Evolutionary conservation across 2,797 vertebrate species (phyloP), one percentile per base, ranked within the genome.

Genomic region (Gymnoscopelus braueri): DNA sequence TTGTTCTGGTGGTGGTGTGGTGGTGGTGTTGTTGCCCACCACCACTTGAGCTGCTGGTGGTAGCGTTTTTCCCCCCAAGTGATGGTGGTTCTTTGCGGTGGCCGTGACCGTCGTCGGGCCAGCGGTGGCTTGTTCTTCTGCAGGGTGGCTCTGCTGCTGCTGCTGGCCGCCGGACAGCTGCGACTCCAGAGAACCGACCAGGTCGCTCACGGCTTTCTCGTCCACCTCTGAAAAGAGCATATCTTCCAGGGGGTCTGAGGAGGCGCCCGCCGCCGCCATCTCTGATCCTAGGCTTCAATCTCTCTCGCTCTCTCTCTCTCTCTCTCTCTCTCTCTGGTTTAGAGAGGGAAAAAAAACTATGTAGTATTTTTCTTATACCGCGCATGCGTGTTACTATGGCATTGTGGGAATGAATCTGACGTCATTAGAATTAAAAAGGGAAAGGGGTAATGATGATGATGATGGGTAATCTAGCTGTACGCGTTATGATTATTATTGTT

Each of bases 201-300:
- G 90, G 80, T 96, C 94, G 85, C 94, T 96, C 84, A 96, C 95
- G 59, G 94, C 95, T 87, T 96, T 95, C 83, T 96, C 95, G 82
- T 96, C 95, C 93, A 96, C 95, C 94, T 95, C 94, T 71, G 95
- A 95, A 93, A 95, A 95, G 78, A 96, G 93, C 95, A 96, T 94
- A 88, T 93, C 92, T 91, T 94, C 93, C 92, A 95, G 93, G 85
- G 89, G 93, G 92, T 94, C 93, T 87, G 93, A 91, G 84, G 92
- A 79, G 79, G 91, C 39, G 9, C 39, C 9, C 8, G 8, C 93
- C 39, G 39, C 93, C 89, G 93, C 93, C 92, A 94, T 94, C 91
- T 93, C 93, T 92, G 91, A 88, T 90, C 89, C 88, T 85, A 86
- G 90, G 35, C 35, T 29, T 44, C 39, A 9, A 93, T 78, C 83